Percentiles rank a stretch among this genome's conserved stretches.
Evolutionary conservation across 2,797 vertebrate species (phyloP).

Genomic region (Crenuchus spilurus): DNA sequence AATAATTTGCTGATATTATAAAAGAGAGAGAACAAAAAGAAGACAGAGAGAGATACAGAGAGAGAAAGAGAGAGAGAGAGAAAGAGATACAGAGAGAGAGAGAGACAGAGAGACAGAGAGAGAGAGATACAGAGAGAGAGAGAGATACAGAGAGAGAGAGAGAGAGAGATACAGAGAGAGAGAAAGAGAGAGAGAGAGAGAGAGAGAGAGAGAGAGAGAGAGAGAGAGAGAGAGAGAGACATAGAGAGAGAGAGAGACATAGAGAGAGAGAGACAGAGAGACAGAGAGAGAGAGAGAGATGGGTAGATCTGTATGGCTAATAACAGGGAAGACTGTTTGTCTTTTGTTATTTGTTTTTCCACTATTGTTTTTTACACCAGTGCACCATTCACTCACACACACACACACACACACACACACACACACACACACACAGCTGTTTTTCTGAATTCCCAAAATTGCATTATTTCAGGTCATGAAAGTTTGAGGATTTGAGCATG

Average conservation of each 20-base stretch:
- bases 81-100: too few species aligned
- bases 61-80: neutral
- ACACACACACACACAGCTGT: neutral
- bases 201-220: neutral
- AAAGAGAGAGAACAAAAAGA: neutral
- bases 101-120: too few species aligned
- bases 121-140: too few species aligned
- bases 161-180: neutral
- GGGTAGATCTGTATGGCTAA: neutral
- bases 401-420: neutral
- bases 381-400: neutral
- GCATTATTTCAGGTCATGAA: slow-evolving; percentile 20
- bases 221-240: neutral
- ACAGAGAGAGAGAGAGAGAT: neutral
- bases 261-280: neutral
- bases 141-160: neutral
- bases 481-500: neutral
- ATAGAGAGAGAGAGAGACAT: neutral
- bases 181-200: neutral
- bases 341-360: too few species aligned
- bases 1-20: too few species aligned
- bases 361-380: neutral
- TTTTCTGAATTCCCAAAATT: slow-evolving; percentile 19
- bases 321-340: neutral
- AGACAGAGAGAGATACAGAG: neutral